phyloP scores from a whole-genome alignment of 2,797 vertebrate species.

The Microctenopoma stevenorrisi region DNA sequence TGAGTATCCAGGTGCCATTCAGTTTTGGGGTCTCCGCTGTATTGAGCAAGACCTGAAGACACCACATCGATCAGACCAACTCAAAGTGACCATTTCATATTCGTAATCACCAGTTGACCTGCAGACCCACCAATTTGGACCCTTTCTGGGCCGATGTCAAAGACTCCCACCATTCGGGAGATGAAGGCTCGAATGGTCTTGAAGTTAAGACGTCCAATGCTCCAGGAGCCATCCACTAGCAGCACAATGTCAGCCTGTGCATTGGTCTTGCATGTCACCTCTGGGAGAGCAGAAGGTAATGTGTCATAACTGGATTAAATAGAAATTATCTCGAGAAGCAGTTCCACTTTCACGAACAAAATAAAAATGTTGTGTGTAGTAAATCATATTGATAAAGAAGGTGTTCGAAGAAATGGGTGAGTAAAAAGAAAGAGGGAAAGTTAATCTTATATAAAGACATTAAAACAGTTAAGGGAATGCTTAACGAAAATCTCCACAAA shows the following conservation, averaged over 20 bases:
- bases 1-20: conserved; percentile 95
- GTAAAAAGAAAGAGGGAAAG: conserved; percentile 46
- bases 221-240: conserved; percentile 98
- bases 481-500: conserved; percentile 48
- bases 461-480: conserved; percentile 23
- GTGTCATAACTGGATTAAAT: conserved; percentile 23
- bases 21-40: conserved; percentile 97
- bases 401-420: conserved; percentile 43
- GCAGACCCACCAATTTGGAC: conserved; percentile 94
- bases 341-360: background rate
- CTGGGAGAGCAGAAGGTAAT: conserved; percentile 78
- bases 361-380: conserved; percentile 14
- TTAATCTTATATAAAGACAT: conserved; percentile 23
- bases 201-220: conserved; percentile 97
- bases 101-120: background rate
- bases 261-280: conserved; percentile 90
- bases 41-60: conserved; percentile 92
- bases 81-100: background rate
- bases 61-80: conserved; percentile 14
- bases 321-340: background rate
- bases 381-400: conserved; percentile 16
- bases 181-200: conserved; percentile 96
- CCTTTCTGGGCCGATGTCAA: conserved; percentile 94
- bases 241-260: conserved; percentile 97
- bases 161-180: conserved; percentile 92